Evolutionary conservation across 2,888 invertebrate species (phyloP).

Genomic region (Athalia rosae): DNA sequence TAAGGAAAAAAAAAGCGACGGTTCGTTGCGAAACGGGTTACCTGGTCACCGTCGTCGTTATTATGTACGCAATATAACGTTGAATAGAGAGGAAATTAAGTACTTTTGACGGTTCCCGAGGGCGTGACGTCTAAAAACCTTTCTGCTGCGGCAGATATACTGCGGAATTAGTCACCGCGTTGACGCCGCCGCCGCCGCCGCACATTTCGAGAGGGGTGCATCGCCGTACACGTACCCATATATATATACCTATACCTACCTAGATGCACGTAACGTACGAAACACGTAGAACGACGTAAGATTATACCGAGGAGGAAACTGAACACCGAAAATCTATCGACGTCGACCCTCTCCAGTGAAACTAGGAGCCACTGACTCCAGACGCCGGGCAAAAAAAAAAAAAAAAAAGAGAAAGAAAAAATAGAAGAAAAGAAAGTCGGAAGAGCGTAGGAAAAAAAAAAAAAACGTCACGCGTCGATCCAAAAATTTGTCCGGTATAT

Average conservation of each 20-base stretch:
- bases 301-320: slow-evolving; percentile 24
- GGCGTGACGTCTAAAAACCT: slow-evolving; percentile 40
- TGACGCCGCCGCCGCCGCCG: slow-evolving; percentile 1
- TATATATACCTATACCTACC: not conserved
- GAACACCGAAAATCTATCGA: slow-evolving; percentile 49
- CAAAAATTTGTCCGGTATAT: not conserved
- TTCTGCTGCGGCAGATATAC: not conserved
- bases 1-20: too few relatives aligned
- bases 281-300: slow-evolving; percentile 4
- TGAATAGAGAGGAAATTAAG: slow-evolving; percentile 35
- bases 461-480: slow-evolving; percentile 40
- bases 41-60: not conserved
- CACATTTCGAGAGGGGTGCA: not conserved
- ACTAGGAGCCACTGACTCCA: not conserved
- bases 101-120: slow-evolving; percentile 40
- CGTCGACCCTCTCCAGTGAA: not conserved
- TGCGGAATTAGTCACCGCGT: slow-evolving; percentile 36
- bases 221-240: not conserved
- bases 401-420: slow-evolving; percentile 43
- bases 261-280: not conserved
- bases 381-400: not conserved
- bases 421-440: slow-evolving; percentile 52
- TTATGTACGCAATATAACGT: slow-evolving; percentile 26
- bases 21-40: slow-evolving; percentile 33
- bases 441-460: slow-evolving; percentile 41